A percentile compares a stretch with the other conserved stretches of the same genome.
phyloP scores from a whole-genome alignment of 2,888 invertebrate species.

The Ptycholaimellus sp. region DNA sequence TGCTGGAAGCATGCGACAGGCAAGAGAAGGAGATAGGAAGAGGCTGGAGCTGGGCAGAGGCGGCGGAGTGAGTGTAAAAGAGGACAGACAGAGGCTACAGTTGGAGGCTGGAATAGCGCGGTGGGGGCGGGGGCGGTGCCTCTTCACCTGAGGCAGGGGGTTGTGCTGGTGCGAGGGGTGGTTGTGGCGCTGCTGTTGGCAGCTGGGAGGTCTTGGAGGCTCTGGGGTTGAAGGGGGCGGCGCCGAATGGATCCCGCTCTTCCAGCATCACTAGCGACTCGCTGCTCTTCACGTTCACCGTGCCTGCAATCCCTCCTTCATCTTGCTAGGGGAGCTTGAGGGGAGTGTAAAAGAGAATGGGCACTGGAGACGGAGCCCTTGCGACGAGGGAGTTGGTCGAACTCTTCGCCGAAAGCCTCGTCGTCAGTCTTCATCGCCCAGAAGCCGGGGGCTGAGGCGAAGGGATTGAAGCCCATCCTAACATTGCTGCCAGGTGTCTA shows the following conservation, averaged over 20 bases:
- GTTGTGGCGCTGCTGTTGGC: no score
- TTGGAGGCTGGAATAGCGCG: no score
- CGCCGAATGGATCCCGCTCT: slow-evolving; percentile 29
- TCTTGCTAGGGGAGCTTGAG: not conserved
- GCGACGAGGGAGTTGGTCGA: slow-evolving; percentile 24
- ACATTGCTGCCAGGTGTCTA: no score
- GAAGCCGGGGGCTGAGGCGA: not conserved
- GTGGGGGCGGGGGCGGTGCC: no score
- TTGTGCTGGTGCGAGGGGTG: no score
- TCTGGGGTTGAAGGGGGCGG: slow-evolving; percentile 30
- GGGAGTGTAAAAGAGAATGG: slow-evolving; percentile 8
- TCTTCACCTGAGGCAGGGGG: no score
- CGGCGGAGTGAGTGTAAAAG: no score
- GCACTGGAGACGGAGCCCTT: slow-evolving; percentile 28
- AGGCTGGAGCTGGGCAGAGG: no score
- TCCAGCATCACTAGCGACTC: slow-evolving; percentile 29
- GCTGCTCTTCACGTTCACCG: slow-evolving; percentile 28
- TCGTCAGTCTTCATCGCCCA: slow-evolving; percentile 23
- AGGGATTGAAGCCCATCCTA: slow-evolving; percentile 5
- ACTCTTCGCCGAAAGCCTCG: slow-evolving; percentile 26
- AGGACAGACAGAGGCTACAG: no score
- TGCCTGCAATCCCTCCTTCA: slow-evolving; percentile 17
- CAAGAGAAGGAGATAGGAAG: no score
- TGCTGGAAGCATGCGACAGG: no score
- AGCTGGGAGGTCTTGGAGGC: no score